Evolutionary conservation across 2,888 invertebrate species (phyloP).

Genomic region (Zaprionus bogoriensis): DNA sequence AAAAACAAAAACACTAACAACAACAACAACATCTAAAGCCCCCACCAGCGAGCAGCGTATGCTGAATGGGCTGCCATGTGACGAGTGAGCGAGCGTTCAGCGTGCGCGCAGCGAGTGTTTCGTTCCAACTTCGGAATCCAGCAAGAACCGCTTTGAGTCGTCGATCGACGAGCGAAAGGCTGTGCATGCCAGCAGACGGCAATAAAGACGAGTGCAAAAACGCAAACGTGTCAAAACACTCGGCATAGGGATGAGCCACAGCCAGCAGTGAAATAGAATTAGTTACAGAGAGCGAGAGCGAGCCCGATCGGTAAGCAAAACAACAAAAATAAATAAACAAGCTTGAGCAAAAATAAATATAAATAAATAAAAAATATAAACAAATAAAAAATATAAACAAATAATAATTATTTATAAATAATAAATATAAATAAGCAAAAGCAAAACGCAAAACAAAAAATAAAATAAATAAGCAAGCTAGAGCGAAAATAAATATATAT

Average conservation of each 20-base stretch:
- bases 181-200: constrained; percentile 10
- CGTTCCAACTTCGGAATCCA: constrained; percentile 32
- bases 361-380: too few species aligned
- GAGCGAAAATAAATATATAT: too few species aligned
- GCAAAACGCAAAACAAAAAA: too few species aligned
- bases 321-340: background rate
- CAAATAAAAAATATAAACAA: background rate
- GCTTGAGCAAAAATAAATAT: background rate
- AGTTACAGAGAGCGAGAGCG: background rate
- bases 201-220: constrained; percentile 35
- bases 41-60: background rate
- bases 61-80: constrained; percentile 33
- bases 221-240: constrained; percentile 66
- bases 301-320: background rate
- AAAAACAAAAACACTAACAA: constrained; percentile 3
- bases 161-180: constrained; percentile 40
- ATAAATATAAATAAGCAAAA: background rate
- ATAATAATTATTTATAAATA: background rate
- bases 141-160: constrained; percentile 32
- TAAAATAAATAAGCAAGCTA: too few species aligned
- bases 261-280: background rate
- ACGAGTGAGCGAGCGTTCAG: constrained; percentile 24
- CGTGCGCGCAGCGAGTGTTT: constrained; percentile 24
- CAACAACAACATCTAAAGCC: constrained; percentile 1
- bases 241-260: constrained; percentile 18